Conservation (phyloP, 2,888 invertebrate genomes). For the Plusia festucae region DNA sequence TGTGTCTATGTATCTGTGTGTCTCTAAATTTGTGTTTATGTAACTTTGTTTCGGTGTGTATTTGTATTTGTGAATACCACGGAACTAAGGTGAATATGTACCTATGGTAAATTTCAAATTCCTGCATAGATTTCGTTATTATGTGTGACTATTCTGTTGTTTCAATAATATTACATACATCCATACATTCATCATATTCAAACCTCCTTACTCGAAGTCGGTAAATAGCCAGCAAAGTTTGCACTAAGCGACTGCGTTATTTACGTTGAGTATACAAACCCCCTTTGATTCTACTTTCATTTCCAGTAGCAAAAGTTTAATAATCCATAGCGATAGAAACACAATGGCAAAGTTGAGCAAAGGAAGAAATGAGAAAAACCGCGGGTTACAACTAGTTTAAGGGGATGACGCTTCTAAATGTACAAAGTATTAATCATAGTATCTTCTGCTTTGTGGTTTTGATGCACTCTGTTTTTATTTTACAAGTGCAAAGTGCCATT, state of each 20-base stretch:
- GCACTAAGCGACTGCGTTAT: conserved; percentile 1
- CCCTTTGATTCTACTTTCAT: conserved; percentile 49
- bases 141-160: no score
- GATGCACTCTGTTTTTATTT: not conserved
- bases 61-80: no score
- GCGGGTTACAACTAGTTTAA: conserved; percentile 24
- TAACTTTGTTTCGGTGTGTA: no score
- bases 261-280: not conserved
- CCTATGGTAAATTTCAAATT: no score
- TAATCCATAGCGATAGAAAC: conserved; percentile 53
- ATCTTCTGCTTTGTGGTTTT: not conserved
- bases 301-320: conserved; percentile 48
- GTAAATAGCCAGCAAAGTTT: conserved; percentile 38
- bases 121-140: no score
- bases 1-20: no score
- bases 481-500: not conserved
- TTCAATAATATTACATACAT: no score
- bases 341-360: conserved; percentile 43
- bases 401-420: conserved; percentile 5
- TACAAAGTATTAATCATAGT: not conserved
- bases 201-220: not conserved
- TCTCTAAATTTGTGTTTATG: no score
- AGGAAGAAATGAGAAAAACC: conserved; percentile 47
- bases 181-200: no score
- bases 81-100: no score